Percentiles rank a stretch among this genome's conserved stretches.
Conservation (phyloP, 2,113 vertebrate genomes). For the Megaptera novaeangliae region DNA sequence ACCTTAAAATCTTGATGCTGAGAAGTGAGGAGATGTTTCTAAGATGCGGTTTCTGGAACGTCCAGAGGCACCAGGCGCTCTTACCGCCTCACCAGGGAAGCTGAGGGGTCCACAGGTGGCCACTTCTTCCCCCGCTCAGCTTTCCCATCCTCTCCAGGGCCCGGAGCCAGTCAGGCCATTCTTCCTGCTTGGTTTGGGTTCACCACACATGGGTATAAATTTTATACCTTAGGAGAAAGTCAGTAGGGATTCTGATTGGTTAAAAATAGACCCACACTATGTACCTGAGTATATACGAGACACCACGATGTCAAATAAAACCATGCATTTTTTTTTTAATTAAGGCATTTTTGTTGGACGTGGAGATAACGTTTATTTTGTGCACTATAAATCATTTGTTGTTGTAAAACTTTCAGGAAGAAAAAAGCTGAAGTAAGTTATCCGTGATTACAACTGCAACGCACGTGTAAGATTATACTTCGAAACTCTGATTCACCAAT, state of each 20-base stretch:
- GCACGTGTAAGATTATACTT: not conserved
- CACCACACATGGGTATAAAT: not conserved
- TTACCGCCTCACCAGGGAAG: not conserved
- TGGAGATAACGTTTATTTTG: not conserved
- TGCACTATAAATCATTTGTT: not conserved
- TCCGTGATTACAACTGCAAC: not conserved
- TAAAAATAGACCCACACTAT: not conserved
- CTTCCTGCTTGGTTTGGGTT: not conserved
- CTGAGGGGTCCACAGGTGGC: fast-evolving
- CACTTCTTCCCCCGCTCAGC: not conserved
- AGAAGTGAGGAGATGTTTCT: not conserved
- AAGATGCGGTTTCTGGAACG: not conserved
- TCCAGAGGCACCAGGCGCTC: not conserved
- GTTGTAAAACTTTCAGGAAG: not conserved
- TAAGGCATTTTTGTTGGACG: not conserved
- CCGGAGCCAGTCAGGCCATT: not conserved
- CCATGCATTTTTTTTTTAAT: not conserved
- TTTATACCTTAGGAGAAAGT: too few relatives aligned
- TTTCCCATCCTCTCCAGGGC: not conserved
- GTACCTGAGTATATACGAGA: not conserved
- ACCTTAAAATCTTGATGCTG: not conserved
- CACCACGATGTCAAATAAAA: not conserved
- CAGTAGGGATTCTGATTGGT: not conserved
- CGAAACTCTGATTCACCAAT: not conserved
- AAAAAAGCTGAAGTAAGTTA: not conserved